These are phyloP conservation scores for Alligator mississippiensis DNA, from an alignment of 2,113 vertebrate species.

Conservation along the genomic window DNA sequence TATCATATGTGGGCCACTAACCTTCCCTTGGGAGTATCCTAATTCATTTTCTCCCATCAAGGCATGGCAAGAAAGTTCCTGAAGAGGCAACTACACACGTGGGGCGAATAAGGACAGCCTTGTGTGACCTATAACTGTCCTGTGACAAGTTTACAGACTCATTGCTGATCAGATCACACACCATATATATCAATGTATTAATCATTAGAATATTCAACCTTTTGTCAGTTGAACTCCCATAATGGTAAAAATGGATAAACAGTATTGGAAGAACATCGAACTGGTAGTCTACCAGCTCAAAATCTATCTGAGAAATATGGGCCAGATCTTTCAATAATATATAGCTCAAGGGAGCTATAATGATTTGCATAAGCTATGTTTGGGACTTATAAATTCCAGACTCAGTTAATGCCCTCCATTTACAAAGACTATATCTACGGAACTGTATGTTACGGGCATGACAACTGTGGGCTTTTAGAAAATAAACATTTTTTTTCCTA, in stretches of 20 bases:
- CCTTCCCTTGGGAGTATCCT: too few species aligned
- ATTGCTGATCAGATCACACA: neutral
- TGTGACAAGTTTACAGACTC: neutral
- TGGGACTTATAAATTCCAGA: neutral
- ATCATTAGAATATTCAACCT: neutral
- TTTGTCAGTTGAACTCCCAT: neutral
- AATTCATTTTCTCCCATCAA: too few species aligned
- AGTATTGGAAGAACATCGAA: neutral
- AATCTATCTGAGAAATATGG: neutral
- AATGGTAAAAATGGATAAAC: neutral
- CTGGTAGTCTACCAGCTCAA: neutral
- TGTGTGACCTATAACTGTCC: too few species aligned
- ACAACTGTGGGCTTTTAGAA: neutral
- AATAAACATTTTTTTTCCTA: neutral
- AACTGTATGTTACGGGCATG: neutral
- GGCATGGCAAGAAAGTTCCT: too few species aligned
- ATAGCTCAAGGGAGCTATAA: neutral
- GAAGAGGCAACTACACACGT: too few species aligned
- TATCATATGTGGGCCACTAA: too few species aligned
- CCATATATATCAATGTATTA: neutral
- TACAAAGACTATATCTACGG: neutral
- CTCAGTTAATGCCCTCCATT: neutral
- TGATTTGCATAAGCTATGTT: neutral
- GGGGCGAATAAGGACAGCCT: too few species aligned
- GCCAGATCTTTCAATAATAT: neutral